Conservation (phyloP, 2,888 invertebrate species). For the Strigamia transsilvanica region DNA sequence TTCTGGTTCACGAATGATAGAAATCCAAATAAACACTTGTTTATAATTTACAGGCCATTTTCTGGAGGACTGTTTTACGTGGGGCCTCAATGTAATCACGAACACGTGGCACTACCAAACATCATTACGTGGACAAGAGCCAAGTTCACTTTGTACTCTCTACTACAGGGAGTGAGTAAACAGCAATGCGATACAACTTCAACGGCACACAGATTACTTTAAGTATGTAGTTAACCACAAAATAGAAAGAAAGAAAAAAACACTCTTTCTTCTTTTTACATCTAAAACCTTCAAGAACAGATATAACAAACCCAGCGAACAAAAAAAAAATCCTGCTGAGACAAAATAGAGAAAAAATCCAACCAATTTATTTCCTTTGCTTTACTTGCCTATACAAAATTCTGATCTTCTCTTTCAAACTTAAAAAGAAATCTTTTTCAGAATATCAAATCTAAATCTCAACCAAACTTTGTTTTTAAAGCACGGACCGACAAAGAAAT, state of each 20-base stretch:
- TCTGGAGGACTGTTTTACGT: conserved; percentile 32
- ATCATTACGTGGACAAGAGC: conserved; percentile 38
- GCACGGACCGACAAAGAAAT: no score
- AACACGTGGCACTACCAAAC: conserved; percentile 38
- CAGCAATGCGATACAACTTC: neutral
- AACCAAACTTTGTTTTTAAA: no score
- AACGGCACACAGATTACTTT: neutral
- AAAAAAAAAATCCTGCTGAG: neutral
- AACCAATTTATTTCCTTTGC: neutral
- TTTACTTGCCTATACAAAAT: neutral
- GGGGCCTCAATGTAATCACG: conserved; percentile 13
- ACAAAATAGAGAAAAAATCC: neutral
- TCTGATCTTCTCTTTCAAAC: no score
- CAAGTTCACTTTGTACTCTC: conserved; percentile 33
- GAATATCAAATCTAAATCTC: no score
- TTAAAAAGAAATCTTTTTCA: no score
- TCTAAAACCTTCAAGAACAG: neutral
- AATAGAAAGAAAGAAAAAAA: neutral
- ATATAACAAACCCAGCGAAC: neutral
- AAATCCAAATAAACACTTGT: conserved; percentile 35
- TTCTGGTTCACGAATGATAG: neutral
- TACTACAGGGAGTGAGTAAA: conserved; percentile 11
- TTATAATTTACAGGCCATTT: conserved; percentile 33
- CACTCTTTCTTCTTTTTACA: neutral
- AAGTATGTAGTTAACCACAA: conserved; percentile 2